Evolutionary conservation across 2,797 vertebrate species (phyloP), one percentile per base, ranked within the genome.

Genomic region (Thamnophis elegans): DNA sequence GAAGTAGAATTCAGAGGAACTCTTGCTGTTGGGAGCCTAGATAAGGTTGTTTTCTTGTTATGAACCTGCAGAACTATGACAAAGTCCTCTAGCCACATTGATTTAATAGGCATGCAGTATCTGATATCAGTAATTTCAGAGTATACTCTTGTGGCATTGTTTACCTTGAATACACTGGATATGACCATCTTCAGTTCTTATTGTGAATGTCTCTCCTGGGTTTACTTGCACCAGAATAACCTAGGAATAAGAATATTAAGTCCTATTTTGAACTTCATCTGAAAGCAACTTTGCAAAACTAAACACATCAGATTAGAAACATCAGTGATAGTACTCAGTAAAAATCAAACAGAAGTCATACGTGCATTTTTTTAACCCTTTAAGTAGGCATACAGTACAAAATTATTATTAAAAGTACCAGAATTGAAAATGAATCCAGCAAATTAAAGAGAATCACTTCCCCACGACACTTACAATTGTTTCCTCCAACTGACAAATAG

Each of bases 191-290:
- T 98, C 97, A 94, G 98, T 98, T 95, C 97, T 98, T 92, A 98
- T 98, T 88, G 98, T 98, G 65, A 98, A 98, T 13, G 97, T 98
- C 95, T 98, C 98, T 88, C 98, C 98, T 28, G 98, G 98, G 92
- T 98, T 98, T 86, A 98, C 98, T 92, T 98, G 98, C 26, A 98
- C 97, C 93, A 98, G 95, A 94, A 98, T 97, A 93, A 98, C 98
- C 98, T 98, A 95, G 9, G 96, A 95, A 95, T 42, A 96, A 93
- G 94, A 73, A 90, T 54, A 28, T 65, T n/a, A 78, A 51, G 53
- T 20, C 22, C 26, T 20, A 54, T 22, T 88, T 59, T 78, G 32
- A 90, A 55, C 28, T 28, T n/a, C 42, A 88, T n/a, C 25, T 62
- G 16, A 88, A 59, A 54, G 53, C 10, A n/a, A 0, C 9, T 78